Evolutionary conservation across 2,888 invertebrate species (phyloP), one percentile per base, ranked within the genome.

Genomic region (Odontocolon sp.): DNA sequence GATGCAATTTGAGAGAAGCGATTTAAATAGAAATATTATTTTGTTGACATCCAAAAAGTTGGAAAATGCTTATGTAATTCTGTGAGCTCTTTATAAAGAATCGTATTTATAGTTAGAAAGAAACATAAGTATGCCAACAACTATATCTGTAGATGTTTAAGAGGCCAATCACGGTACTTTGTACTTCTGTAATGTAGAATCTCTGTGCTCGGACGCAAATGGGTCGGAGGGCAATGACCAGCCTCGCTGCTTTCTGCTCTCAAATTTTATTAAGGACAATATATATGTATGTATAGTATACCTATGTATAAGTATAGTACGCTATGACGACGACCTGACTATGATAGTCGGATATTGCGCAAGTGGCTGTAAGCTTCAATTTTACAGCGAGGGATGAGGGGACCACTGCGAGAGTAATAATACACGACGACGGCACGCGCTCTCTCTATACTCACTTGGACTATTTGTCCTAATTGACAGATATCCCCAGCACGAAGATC

Each of bases 231-330:
- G 77, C 85, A 86, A 83, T 69, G 87, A 86, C 84, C n/a, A n/a
- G n/a, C n/a, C 86, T 75, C 64, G 76, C 72, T 69, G 64, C 76
- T 77, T 69, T 77, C 78, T 80, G 81, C 82, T 80, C 83, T 83
- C 66, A 81, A 86, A 82, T 84, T 85, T 86, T 83, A 86, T 85
- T 86, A 84, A 82, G 85, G 83, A 80, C 85, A 81, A 73, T 50
- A 33, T 54, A 9, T 59, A 57, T 61, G 33, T 59, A 36, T 23
- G 28, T 28, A 26, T 9, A 4, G 9, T 21, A n/a, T 2, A 21
- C 2, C 23, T 23, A 5, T 50, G 23, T 61, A 42, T 52, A 36
- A 26, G 18, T 57, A 26, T 16, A 26, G 11, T 36, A 26, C 57
- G 40, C 31, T 61, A 56, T 61, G 42, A 52, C 18, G 38, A 36